These are phyloP conservation scores for Poecilia velifera DNA, from an alignment of 2,797 vertebrate genomes.

Conservation along the genomic window DNA sequence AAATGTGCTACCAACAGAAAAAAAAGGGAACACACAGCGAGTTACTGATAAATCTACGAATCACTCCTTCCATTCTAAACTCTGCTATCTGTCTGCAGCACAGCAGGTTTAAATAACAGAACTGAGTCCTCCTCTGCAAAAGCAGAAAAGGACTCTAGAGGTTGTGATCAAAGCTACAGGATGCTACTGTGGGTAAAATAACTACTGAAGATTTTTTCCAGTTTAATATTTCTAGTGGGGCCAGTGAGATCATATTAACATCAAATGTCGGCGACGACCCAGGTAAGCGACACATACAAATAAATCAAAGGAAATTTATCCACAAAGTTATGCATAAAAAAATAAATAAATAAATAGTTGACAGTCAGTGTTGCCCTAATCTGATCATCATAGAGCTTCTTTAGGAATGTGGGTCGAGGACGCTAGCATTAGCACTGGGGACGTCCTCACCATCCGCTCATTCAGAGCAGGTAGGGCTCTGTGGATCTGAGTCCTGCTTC, in stretches of 20 bases:
- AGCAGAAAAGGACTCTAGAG: background rate
- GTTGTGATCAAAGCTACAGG: background rate
- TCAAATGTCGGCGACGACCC: background rate
- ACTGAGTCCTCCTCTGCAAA: background rate
- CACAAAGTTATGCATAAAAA: background rate
- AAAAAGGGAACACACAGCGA: background rate
- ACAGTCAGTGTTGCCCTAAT: background rate
- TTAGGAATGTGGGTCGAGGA: no score
- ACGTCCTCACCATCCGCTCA: no score
- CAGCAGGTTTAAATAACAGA: background rate
- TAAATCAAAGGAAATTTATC: background rate
- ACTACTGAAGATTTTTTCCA: background rate
- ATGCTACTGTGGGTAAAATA: background rate
- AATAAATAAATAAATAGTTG: background rate
- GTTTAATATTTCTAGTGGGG: background rate
- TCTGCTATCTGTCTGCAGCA: background rate
- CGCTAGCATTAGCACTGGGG: no score
- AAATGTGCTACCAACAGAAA: background rate
- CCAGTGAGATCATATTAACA: background rate
- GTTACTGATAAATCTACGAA: background rate
- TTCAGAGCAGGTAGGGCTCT: background rate
- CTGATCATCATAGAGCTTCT: no score
- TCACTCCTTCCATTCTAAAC: background rate
- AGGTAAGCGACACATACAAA: background rate
- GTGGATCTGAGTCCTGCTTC: background rate